Base-by-base conservation (phyloP, 2,888 invertebrate species). In the Hydraecia micacea region DNA sequence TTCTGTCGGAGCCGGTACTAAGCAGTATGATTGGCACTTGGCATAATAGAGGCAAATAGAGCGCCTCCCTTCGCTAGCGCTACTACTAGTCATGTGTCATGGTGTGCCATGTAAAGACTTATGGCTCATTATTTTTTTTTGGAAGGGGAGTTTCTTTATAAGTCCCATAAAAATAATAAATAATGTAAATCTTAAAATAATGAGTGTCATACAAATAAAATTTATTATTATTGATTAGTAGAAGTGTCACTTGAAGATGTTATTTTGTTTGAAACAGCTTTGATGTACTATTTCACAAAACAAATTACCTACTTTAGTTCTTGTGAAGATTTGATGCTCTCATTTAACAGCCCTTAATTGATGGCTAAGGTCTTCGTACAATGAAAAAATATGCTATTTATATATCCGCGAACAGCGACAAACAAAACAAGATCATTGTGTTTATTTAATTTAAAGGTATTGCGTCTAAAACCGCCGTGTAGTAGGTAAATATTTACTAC, bases 11-110 rank as follows among this genome's bases (percentile, higher is more conserved):
- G 46, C 0, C 13, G 13, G 46, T 46, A 46, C 46, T 46, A 46
- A 46, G 46, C 46, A 46, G 75, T 90, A 88, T 94, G 94, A 95
- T 92, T 94, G 95, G 87, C 94, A 93, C 87, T 90, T 89, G 79
- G 79, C 86, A 84, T 93, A 92, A 94, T 91, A 88, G 80, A 91
- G 77, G 83, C 90, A 94, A 94, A 94, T 93, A 82, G 85, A 85
- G 83, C 80, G 72, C 75, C 86, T 86, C 80, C 84, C 84, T 85
- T 25, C 73, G 60, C 66, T 73, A 39, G 25, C 68, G 55, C 69
- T 74, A 13, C 69, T 49, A 32, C 58, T 39, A 73, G 67, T 71
- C 49, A 49, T 77, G 52, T 75, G 75, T 68, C 63, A 75, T 71
- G 67, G 60, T 49, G 65, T 78, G 68, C 76, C 21, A 65, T 79